Conservation (phyloP, 2,113 vertebrate genomes). For the Catharus minimus region DNA sequence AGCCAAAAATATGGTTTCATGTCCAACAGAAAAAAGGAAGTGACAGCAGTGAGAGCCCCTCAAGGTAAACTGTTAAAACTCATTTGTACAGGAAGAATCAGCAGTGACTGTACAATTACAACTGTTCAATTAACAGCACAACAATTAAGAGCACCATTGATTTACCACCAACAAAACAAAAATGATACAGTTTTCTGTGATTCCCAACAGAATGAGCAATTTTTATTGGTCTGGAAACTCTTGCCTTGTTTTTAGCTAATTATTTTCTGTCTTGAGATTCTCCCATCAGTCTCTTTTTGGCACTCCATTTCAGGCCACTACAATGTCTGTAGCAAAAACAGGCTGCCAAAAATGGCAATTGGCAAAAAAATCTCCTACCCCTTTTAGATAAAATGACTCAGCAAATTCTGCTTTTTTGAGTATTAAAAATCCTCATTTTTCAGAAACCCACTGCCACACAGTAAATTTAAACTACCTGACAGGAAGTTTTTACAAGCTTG, state of each 20-base stretch:
- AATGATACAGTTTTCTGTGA: rapidly evolving
- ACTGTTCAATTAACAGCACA: neutral
- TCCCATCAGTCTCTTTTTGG: neutral
- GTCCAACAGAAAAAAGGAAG: rapidly evolving
- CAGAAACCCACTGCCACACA: neutral
- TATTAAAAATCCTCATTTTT: neutral
- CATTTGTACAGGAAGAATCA: neutral
- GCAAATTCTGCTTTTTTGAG: neutral
- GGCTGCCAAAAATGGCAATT: neutral
- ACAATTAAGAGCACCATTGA: neutral
- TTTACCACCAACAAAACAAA: neutral
- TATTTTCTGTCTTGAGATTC: neutral
- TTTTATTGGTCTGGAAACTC: neutral
- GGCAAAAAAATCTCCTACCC: neutral
- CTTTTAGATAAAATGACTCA: neutral
- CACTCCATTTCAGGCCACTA: neutral
- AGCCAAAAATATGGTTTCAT: neutral
- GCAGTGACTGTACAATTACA: neutral
- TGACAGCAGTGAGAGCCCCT: neutral
- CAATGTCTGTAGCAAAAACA: neutral
- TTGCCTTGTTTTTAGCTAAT: neutral
- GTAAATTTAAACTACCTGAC: neutral
- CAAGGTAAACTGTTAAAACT: neutral
- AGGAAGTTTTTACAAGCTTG: neutral
- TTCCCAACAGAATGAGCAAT: neutral